phyloP scores from a whole-genome alignment of 2,113 vertebrate genomes.

The Sturnira hondurensis region DNA sequence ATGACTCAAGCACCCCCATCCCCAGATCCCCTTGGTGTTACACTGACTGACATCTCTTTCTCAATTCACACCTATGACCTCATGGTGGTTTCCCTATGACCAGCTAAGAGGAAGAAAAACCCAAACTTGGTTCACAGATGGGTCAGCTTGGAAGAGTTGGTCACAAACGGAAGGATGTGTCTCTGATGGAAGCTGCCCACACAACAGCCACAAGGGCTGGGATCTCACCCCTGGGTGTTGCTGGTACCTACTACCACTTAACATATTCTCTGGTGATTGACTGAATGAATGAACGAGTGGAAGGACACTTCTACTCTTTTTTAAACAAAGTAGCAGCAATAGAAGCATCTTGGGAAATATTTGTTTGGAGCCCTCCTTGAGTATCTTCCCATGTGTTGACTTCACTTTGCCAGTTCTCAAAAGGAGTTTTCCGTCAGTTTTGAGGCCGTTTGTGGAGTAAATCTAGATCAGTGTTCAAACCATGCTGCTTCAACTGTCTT shows the following conservation, averaged over 20 bases:
- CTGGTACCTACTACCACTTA: not conserved
- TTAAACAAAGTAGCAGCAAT: not conserved
- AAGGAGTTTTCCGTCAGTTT: not conserved
- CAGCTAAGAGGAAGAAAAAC: not conserved
- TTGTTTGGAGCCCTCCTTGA: not conserved
- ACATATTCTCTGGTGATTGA: not conserved
- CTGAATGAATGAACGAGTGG: not conserved
- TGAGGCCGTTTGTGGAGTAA: not conserved
- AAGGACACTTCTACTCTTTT: not conserved
- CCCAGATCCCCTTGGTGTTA: not conserved
- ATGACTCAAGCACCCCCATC: not conserved
- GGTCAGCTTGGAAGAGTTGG: not conserved
- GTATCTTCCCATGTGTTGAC: not conserved
- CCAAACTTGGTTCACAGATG: not conserved
- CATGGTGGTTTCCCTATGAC: not conserved
- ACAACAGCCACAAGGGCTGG: not conserved
- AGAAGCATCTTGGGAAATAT: not conserved
- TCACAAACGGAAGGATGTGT: not conserved
- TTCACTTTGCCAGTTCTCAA: not conserved
- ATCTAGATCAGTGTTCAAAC: not conserved
- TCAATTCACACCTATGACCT: not conserved
- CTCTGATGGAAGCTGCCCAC: not conserved
- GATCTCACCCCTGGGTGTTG: not conserved
- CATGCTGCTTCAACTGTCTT: not conserved
- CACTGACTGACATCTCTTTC: not conserved